Evolutionary conservation across 2,113 vertebrate genomes (phyloP).

Genomic region (Oriolus oriolus): DNA sequence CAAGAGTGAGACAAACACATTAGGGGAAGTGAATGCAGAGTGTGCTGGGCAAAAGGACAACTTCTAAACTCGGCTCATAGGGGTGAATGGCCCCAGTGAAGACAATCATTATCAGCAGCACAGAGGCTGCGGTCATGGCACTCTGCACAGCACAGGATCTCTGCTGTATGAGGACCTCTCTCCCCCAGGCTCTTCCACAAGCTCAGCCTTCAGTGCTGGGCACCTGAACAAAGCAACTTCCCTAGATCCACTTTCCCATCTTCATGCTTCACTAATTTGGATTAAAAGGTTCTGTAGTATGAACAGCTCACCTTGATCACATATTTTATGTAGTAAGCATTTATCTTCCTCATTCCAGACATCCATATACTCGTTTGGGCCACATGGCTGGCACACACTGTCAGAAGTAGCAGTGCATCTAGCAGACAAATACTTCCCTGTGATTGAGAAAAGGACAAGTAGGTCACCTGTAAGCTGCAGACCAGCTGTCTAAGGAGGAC

Average conservation of each 20-base stretch:
- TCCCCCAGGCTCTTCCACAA: not conserved
- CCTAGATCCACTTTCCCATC: not conserved
- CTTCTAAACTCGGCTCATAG: not conserved
- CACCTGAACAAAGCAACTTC: not conserved
- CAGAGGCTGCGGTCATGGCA: not conserved
- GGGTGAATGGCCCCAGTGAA: not conserved
- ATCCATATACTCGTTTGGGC: constrained; percentile 82
- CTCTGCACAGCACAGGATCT: not conserved
- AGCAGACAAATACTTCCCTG: constrained; percentile 78
- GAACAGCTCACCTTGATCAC: constrained; percentile 81
- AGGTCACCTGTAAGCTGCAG: not conserved
- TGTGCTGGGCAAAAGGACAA: not conserved
- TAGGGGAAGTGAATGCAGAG: not conserved
- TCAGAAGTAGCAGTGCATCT: constrained; percentile 73
- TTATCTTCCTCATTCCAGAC: constrained; percentile 79
- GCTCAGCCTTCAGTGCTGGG: not conserved
- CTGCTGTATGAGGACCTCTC: not conserved
- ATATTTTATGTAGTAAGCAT: constrained; percentile 84
- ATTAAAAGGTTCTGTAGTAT: not conserved
- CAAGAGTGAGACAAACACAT: not conserved
- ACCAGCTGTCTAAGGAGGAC: not conserved
- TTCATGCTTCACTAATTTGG: not conserved
- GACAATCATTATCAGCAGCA: not conserved
- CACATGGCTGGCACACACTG: constrained; percentile 77
- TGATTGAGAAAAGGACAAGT: not conserved